Conservation (phyloP, 1,140 invertebrate species). For the Bombus vancouverensis region DNA sequence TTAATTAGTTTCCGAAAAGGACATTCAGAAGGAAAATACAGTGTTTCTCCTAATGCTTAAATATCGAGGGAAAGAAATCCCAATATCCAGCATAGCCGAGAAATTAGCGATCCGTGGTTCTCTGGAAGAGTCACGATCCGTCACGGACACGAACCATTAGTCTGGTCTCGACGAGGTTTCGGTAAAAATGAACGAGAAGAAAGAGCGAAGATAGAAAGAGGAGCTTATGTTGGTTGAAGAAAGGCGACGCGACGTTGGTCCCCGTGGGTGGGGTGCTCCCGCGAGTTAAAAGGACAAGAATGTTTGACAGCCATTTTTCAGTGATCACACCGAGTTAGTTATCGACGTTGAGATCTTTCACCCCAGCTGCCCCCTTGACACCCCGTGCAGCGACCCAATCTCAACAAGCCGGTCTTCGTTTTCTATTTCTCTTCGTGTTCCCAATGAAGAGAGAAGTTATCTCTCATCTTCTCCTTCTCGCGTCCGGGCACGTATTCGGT, state of each 20-base stretch:
- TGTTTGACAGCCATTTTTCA: conserved; percentile 83
- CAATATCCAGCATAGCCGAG: conserved; percentile 30
- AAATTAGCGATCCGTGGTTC: conserved; percentile 60
- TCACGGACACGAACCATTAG: conserved; percentile 68
- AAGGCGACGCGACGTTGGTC: conserved; percentile 40
- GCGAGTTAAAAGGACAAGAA: conserved; percentile 79
- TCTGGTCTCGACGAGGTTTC: conserved; percentile 50
- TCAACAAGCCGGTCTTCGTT: conserved; percentile 74
- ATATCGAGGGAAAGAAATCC: conserved; percentile 27
- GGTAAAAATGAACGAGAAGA: conserved; percentile 1
- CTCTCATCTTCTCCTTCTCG: conserved; percentile 72
- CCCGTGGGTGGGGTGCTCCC: conserved; percentile 73
- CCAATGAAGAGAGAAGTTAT: conserved; percentile 76
- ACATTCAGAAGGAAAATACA: background rate
- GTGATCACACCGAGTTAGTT: conserved; percentile 80
- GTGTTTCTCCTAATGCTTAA: background rate
- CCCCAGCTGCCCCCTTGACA: conserved; percentile 58
- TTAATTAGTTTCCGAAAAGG: background rate
- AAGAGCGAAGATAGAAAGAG: conserved; percentile 22
- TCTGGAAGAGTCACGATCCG: conserved; percentile 53
- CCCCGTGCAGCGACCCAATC: conserved; percentile 66
- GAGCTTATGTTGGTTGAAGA: conserved; percentile 12
- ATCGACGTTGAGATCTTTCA: conserved; percentile 78
- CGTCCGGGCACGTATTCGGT: conserved; percentile 19
- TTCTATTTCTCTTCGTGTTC: conserved; percentile 75